Conservation (phyloP, 1,140 invertebrate genomes). For the Campoletis sonorensis region DNA sequence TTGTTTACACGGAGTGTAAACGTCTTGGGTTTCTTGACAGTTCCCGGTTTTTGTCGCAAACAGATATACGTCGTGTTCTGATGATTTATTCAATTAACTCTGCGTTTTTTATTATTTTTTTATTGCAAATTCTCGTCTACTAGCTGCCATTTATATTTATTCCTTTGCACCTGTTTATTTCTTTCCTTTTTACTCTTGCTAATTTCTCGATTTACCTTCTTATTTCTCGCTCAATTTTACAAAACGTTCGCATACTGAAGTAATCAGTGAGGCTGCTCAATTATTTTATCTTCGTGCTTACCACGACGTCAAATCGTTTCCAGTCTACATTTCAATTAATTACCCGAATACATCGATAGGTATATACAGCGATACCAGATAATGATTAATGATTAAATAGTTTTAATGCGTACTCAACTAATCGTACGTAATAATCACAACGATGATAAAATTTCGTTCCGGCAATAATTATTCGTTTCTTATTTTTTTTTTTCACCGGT, state of each 20-base stretch:
- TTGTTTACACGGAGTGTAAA: not conserved
- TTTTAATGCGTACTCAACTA: slow-evolving; percentile 66
- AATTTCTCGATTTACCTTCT: not conserved
- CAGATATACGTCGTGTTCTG: not conserved
- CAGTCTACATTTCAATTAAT: slow-evolving; percentile 50
- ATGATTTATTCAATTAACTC: not conserved
- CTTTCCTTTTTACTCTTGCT: not conserved
- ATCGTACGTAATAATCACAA: slow-evolving; percentile 73
- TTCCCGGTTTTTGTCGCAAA: too few species aligned
- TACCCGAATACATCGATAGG: slow-evolving; percentile 73
- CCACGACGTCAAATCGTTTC: slow-evolving; percentile 27
- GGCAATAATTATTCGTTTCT: slow-evolving; percentile 8
- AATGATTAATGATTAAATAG: slow-evolving; percentile 75
- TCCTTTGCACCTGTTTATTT: slow-evolving; percentile 8
- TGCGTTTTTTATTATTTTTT: too few species aligned
- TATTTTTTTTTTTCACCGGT: not conserved
- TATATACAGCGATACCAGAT: slow-evolving; percentile 73
- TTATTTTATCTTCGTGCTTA: slow-evolving; percentile 8
- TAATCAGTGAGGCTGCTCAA: not conserved
- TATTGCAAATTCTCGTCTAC: slow-evolving; percentile 48
- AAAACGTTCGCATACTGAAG: not conserved
- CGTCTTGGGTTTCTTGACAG: too few species aligned
- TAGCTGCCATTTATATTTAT: slow-evolving; percentile 48
- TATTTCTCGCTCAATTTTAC: slow-evolving; percentile 15
- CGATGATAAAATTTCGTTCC: slow-evolving; percentile 71